phyloP scores from a whole-genome alignment of 2,888 invertebrate genomes.

The Pyrgus malvae region DNA sequence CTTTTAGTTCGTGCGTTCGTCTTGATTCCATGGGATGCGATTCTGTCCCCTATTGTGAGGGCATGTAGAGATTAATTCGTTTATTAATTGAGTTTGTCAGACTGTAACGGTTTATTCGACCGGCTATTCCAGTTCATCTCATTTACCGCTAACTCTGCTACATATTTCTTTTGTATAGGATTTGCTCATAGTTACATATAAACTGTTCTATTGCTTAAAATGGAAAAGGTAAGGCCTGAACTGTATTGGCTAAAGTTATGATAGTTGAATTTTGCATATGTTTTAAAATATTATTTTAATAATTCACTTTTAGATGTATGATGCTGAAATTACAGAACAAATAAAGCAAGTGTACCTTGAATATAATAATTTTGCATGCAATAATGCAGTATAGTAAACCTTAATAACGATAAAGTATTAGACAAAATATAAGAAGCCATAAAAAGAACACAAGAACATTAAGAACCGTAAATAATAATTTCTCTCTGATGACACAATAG shows the following conservation, averaged over 20 bases:
- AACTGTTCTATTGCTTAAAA: conserved; percentile 1
- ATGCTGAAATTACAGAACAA: neutral
- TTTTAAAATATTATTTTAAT: too few species aligned
- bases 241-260: neutral
- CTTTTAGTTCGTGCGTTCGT: conserved; percentile 17
- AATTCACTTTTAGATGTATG: neutral
- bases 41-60: conserved; percentile 32
- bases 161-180: conserved; percentile 48
- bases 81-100: conserved; percentile 65
- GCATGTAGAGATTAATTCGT: conserved; percentile 39
- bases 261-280: too few species aligned
- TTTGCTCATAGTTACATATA: neutral
- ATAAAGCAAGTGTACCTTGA: conserved; percentile 1
- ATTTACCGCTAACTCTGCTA: conserved; percentile 61
- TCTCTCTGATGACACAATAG: neutral
- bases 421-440: neutral
- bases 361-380: neutral
- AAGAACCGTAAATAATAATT: neutral
- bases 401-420: neutral
- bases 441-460: neutral
- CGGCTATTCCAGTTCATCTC: conserved; percentile 70
- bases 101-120: conserved; percentile 65
- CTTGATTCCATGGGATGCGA: conserved; percentile 22
- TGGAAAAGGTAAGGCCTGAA: neutral
- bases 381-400: neutral